Evolutionary conservation across 2,113 vertebrate genomes (phyloP), one percentile per base, ranked within the genome.

Genomic region (Merops nubicus): DNA sequence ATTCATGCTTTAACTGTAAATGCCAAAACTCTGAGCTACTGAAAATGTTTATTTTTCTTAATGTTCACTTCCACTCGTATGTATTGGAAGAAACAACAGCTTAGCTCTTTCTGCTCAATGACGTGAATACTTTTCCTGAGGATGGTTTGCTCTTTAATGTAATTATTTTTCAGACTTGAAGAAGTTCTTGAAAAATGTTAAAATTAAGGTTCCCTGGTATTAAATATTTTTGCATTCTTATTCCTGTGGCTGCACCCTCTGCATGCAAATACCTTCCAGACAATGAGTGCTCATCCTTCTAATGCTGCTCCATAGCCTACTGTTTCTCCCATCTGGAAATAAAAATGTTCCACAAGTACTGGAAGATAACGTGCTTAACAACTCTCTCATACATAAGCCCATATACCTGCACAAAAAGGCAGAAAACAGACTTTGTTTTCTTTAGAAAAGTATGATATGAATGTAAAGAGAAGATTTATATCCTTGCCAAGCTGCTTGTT

Each of bases 321-420:
- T 40, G 62, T 86, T 96, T 91, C 57, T 91, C 84, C 85, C 12
- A 79, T 38, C 7, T 84, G 14, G 63, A 90, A 95, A 88, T 70
- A 91, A 97, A 96, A 97, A 84, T 33, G 33, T 12, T 63, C 40
- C 73, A 65, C 53, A 85, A 48, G 34, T 47, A 65, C 34, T 43
- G n/a, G 91, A 91, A 94, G 34, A 57, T 10, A 88, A 75, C 53
- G 20, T 70, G 12, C 38, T 95, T 83, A 95, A 76, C 38, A 93
- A 34, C 18, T 83, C 38, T 72, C 48, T 85, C 48, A 70, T 85
- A 67, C 50, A 81, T 34, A 12, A 92, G 12, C 10, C 18, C 62
- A 81, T 78, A 60, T 11, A 38, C 33, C 57, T 84, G 40, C 59
- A 68, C 63, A 85, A 73, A 96, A 79, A 96, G 67, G 54, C 17